Conservation (phyloP, 2,797 vertebrate genomes). For the Vipera ursinii region DNA sequence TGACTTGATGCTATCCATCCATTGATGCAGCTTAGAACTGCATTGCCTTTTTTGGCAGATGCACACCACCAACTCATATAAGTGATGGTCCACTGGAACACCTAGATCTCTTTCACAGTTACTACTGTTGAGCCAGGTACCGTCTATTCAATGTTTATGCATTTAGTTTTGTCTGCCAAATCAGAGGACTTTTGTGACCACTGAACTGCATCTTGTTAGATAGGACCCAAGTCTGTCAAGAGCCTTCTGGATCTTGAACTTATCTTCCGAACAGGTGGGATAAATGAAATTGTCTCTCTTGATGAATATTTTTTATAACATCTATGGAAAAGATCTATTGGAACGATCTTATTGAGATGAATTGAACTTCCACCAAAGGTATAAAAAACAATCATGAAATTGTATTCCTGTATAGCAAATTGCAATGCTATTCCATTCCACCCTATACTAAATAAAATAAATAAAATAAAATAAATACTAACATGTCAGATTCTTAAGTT, state of each 20-base stretch:
- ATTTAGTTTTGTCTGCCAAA: no score
- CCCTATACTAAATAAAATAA: neutral
- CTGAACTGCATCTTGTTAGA: no score
- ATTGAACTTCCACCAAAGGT: neutral
- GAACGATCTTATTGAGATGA: neutral
- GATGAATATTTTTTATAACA: neutral
- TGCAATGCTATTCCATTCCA: neutral
- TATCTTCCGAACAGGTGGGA: neutral
- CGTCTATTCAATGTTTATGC: no score
- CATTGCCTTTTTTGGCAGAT: neutral
- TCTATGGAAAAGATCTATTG: neutral
- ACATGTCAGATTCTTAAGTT: neutral
- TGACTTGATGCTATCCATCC: neutral
- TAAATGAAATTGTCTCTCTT: neutral
- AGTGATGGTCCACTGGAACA: no score
- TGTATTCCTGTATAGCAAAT: neutral
- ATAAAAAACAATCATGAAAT: neutral
- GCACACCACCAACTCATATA: no score
- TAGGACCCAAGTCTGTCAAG: no score
- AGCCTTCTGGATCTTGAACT: no score
- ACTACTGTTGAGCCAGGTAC: no score
- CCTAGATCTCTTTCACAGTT: no score
- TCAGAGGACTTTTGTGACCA: no score
- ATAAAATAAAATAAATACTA: neutral
- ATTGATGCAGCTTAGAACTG: neutral